Evolutionary conservation across 2,888 invertebrate genomes (phyloP).

Genomic region (Catocala fraxini): DNA sequence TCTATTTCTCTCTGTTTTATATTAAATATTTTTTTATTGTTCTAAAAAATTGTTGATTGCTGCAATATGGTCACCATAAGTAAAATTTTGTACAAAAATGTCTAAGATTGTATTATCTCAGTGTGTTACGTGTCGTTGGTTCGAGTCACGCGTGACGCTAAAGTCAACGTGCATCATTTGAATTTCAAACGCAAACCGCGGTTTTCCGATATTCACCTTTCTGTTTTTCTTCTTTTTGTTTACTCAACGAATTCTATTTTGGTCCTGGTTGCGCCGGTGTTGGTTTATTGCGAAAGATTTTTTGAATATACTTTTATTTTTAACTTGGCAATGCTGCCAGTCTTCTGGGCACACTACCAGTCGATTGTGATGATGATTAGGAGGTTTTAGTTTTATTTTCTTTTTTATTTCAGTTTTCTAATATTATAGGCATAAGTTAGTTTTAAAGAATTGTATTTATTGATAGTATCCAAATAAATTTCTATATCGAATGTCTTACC

Average conservation of each 20-base stretch:
- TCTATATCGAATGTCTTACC: too few relatives aligned
- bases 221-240: constrained; percentile 84
- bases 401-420: too few relatives aligned
- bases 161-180: constrained; percentile 84
- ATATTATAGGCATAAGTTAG: too few relatives aligned
- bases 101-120: constrained; percentile 39
- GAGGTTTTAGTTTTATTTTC: too few relatives aligned
- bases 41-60: too few relatives aligned
- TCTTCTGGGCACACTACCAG: too few relatives aligned
- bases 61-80: constrained; percentile 3
- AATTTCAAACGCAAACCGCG: constrained; percentile 84
- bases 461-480: too few relatives aligned
- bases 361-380: too few relatives aligned
- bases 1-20: too few relatives aligned
- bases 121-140: constrained; percentile 37
- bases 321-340: too few relatives aligned
- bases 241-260: constrained; percentile 82
- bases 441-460: too few relatives aligned
- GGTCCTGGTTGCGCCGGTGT: constrained; percentile 50
- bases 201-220: constrained; percentile 80
- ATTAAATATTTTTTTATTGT: too few relatives aligned
- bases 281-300: constrained; percentile 8
- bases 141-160: constrained; percentile 51
- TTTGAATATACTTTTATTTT: neutral
- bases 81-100: constrained; percentile 19